Conservation (phyloP, 1,140 invertebrate species). For the Acromyrmex echinatior region DNA sequence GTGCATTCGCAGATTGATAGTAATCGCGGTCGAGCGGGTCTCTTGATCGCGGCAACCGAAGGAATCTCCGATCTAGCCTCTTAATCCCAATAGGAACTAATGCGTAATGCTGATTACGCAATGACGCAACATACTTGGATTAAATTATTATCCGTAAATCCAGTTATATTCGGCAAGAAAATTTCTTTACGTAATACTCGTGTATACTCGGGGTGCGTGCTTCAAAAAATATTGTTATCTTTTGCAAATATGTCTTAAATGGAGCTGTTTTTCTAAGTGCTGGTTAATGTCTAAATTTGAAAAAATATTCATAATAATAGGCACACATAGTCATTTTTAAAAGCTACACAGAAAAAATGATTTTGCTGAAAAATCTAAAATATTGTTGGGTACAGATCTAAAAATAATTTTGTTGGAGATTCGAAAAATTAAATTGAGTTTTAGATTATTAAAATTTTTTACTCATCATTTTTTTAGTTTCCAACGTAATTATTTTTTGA, state of each 20-base stretch:
- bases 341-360: background rate
- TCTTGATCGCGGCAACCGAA: background rate
- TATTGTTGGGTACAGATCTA: too few relatives aligned
- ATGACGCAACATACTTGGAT: slow-evolving; percentile 4
- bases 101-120: slow-evolving; percentile 20
- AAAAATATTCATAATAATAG: background rate
- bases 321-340: background rate
- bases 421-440: too few relatives aligned
- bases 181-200: background rate
- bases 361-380: too few relatives aligned
- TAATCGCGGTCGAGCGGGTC: slow-evolving; percentile 13
- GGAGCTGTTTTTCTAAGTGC: background rate
- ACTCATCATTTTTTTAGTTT: background rate
- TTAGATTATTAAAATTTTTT: background rate
- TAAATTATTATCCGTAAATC: background rate
- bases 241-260: background rate
- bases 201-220: too few relatives aligned
- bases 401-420: too few relatives aligned
- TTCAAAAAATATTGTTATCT: background rate
- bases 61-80: background rate
- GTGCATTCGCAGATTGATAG: slow-evolving; percentile 9
- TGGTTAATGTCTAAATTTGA: background rate
- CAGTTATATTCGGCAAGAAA: background rate
- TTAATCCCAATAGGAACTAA: background rate
- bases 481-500: too few relatives aligned